Conservation (phyloP, 2,888 invertebrate genomes). For the Drosophila aldrichi region DNA sequence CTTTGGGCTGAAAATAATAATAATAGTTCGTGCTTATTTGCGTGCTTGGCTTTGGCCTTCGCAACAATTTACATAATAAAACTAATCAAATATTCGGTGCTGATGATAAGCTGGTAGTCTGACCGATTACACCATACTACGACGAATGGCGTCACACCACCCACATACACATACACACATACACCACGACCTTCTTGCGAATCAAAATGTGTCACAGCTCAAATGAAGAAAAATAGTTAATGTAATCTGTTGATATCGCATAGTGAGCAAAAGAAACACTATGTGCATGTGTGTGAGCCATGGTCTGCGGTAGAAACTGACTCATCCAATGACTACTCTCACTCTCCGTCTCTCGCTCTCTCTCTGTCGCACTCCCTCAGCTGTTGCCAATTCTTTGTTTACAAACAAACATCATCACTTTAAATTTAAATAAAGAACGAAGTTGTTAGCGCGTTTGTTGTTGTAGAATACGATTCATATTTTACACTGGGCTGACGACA, state of each 20-base stretch:
- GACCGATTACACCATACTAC: conserved; percentile 23
- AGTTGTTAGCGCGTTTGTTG: neutral
- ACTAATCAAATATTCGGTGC: conserved; percentile 42
- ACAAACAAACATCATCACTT: conserved; percentile 63
- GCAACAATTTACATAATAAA: conserved; percentile 44
- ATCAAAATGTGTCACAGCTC: conserved; percentile 52
- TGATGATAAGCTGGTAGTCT: conserved; percentile 36
- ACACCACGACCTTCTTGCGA: conserved; percentile 45
- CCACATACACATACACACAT: neutral
- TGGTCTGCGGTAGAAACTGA: conserved; percentile 30
- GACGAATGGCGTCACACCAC: conserved; percentile 17
- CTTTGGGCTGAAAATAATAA: conserved; percentile 18
- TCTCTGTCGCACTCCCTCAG: conserved; percentile 20
- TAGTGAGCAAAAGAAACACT: conserved; percentile 28
- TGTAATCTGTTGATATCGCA: conserved; percentile 27
- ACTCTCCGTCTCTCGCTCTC: conserved; percentile 13
- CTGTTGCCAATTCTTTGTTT: conserved; percentile 64
- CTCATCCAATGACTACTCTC: conserved; percentile 20
- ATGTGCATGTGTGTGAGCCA: conserved; percentile 31
- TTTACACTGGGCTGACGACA: conserved; percentile 43
- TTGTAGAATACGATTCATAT: conserved; percentile 6
- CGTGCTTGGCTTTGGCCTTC: conserved; percentile 42
- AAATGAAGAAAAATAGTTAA: conserved; percentile 23
- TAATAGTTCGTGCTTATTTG: conserved; percentile 19
- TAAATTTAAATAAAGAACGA: conserved; percentile 15